Evolutionary conservation across 2,113 vertebrate genomes (phyloP).

Genomic region (Onychorhynchus coronatus): DNA sequence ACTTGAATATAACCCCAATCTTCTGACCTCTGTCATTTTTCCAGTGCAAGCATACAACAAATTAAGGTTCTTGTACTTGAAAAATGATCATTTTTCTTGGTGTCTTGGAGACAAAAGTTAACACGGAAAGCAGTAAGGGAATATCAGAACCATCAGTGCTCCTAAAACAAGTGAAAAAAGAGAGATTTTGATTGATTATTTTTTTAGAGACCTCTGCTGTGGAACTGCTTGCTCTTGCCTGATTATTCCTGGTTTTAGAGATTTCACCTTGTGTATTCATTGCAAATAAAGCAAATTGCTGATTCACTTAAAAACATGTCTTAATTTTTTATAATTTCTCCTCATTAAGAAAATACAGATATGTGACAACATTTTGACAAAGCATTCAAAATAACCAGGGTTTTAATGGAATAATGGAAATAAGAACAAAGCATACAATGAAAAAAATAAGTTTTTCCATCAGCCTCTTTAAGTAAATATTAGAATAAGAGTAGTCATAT

Average conservation of each 20-base stretch:
- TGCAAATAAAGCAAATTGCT: not conserved
- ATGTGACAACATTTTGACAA: not conserved
- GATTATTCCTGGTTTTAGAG: not conserved
- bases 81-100: not conserved
- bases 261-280: not conserved
- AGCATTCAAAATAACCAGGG: not conserved
- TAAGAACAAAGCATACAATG: not conserved
- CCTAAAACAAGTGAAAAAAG: not conserved
- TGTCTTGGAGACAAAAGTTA: not conserved
- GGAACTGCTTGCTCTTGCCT: not conserved
- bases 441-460: not conserved
- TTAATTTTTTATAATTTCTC: not conserved
- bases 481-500: not conserved
- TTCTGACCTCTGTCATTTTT: not conserved
- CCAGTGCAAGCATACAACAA: not conserved
- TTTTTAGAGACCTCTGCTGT: not conserved
- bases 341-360: not conserved
- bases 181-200: not conserved
- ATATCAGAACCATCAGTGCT: not conserved
- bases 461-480: not conserved
- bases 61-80: not conserved
- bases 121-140: not conserved
- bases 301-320: not conserved
- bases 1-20: not conserved
- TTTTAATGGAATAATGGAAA: not conserved